phyloP scores from a whole-genome alignment of 1,140 invertebrate species.

The Pogonus chalceus region DNA sequence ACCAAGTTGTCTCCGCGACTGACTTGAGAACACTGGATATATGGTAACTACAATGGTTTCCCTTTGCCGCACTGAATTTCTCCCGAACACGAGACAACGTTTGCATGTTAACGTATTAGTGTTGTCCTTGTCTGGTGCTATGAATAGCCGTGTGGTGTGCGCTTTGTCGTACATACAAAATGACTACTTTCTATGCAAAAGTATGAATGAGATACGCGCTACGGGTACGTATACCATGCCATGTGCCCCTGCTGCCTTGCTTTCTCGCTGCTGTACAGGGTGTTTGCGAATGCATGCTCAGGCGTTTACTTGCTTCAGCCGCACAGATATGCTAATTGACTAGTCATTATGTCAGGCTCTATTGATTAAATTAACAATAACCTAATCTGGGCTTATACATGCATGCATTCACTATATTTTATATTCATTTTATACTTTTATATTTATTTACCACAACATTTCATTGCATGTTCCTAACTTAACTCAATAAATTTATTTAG shows the following conservation, averaged over 20 bases:
- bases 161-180: slow-evolving; percentile 39
- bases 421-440: too few relatives aligned
- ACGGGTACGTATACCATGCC: slow-evolving; percentile 31
- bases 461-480: too few relatives aligned
- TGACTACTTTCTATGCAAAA: slow-evolving; percentile 39
- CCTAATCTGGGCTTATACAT: too few relatives aligned
- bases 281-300: slow-evolving; percentile 11
- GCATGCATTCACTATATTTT: too few relatives aligned
- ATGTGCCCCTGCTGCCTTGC: slow-evolving; percentile 24
- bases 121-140: slow-evolving; percentile 36
- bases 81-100: slow-evolving; percentile 42
- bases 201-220: slow-evolving; percentile 38
- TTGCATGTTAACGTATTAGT: slow-evolving; percentile 39
- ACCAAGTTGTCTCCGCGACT: slow-evolving; percentile 28
- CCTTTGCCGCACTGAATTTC: slow-evolving; percentile 42
- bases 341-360: background rate
- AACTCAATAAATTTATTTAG: too few relatives aligned
- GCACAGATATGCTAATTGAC: background rate
- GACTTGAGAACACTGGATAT: slow-evolving; percentile 38
- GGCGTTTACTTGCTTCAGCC: background rate
- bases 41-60: slow-evolving; percentile 34
- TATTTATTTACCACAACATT: too few relatives aligned
- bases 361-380: background rate
- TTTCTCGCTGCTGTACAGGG: slow-evolving; percentile 20
- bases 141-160: slow-evolving; percentile 21